Percentiles rank a stretch among this genome's conserved stretches.
phyloP scores from a whole-genome alignment of 2,113 vertebrate species.

The Strix uralensis region DNA sequence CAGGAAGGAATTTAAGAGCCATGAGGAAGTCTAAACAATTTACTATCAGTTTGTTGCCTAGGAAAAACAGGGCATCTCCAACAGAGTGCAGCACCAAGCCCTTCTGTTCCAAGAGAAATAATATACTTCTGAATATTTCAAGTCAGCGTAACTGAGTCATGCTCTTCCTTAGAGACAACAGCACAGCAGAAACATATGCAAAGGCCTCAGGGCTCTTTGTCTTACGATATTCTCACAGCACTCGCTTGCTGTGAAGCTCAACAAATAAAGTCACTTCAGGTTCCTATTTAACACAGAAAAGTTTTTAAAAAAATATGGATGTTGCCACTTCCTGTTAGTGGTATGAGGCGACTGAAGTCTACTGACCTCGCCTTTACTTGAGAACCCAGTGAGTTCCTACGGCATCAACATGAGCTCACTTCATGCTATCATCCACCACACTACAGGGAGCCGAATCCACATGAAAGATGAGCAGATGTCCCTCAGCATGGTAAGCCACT shows the following conservation, averaged over 20 bases:
- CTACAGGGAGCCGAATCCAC: constrained; percentile 8
- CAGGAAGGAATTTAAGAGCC: background rate
- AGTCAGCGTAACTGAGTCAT: background rate
- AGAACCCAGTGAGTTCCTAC: background rate
- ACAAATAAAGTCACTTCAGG: constrained; percentile 5
- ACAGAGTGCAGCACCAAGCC: background rate
- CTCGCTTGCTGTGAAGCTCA: background rate
- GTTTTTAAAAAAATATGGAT: background rate
- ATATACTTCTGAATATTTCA: background rate
- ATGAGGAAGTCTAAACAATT: background rate
- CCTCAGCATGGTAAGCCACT: constrained; percentile 45
- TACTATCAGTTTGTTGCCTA: background rate
- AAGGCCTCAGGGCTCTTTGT: background rate
- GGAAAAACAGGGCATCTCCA: constrained; percentile 30
- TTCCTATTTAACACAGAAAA: background rate
- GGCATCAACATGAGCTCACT: background rate
- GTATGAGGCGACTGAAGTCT: background rate
- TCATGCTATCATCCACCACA: background rate
- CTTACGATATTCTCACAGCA: background rate
- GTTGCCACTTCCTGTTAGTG: background rate
- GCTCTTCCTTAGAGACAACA: background rate
- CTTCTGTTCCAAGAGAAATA: constrained; percentile 18
- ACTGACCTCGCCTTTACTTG: fast-evolving
- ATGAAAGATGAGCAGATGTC: constrained; percentile 38
- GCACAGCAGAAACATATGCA: constrained; percentile 27